Evolutionary conservation across 2,888 invertebrate species (phyloP).

Genomic region (Halictus quadricinctus): DNA sequence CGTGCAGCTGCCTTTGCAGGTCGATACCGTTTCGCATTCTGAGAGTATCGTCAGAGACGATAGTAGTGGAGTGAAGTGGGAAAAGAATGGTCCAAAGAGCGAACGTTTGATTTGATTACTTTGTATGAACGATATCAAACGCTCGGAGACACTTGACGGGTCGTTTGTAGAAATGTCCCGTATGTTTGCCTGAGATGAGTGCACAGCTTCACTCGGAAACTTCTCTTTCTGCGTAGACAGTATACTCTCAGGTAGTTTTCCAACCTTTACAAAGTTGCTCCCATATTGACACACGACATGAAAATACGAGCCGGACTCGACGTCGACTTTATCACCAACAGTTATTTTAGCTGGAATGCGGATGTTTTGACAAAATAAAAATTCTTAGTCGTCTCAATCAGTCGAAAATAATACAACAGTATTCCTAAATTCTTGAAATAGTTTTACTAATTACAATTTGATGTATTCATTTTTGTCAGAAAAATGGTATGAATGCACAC

Average conservation of each 20-base stretch:
- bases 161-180: background rate
- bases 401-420: no score
- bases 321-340: background rate
- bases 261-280: background rate
- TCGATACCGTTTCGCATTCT: background rate
- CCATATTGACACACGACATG: background rate
- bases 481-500: no score
- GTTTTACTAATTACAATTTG: no score
- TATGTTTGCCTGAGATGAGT: background rate
- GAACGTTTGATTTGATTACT: slow-evolving; percentile 1
- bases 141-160: background rate
- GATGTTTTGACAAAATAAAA: no score
- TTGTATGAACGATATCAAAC: background rate
- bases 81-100: background rate
- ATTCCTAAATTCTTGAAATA: no score
- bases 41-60: background rate
- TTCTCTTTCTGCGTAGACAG: background rate
- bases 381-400: no score
- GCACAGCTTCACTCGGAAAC: background rate
- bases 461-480: no score
- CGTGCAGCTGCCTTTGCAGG: background rate
- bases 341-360: background rate
- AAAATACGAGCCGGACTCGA: background rate
- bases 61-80: background rate
- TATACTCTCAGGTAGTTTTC: background rate